These are phyloP conservation scores for Serripes groenlandicus DNA, from an alignment of 2,888 invertebrate genomes.

Conservation along the genomic window DNA sequence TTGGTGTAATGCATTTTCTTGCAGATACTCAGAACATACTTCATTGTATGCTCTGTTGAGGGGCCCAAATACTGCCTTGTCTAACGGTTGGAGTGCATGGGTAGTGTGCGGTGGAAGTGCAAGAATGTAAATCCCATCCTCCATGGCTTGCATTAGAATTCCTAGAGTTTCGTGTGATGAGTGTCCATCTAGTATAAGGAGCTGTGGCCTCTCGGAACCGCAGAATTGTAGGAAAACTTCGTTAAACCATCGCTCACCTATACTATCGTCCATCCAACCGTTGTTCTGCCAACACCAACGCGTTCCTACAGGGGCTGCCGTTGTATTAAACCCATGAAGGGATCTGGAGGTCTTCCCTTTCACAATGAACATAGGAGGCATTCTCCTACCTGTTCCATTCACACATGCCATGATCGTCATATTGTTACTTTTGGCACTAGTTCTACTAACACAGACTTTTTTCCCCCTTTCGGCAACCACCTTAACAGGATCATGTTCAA, in stretches of 20 bases:
- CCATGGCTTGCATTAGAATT: constrained; percentile 60
- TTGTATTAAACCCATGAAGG: constrained; percentile 61
- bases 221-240: constrained; percentile 66
- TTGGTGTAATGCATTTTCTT: constrained; percentile 30
- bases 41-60: constrained; percentile 58
- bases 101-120: constrained; percentile 64
- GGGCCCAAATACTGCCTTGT: constrained; percentile 57
- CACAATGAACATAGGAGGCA: constrained; percentile 61
- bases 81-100: constrained; percentile 57
- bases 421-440: constrained; percentile 26
- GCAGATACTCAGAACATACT: constrained; percentile 50
- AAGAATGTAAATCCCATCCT: constrained; percentile 51
- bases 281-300: constrained; percentile 65
- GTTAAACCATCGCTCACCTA: constrained; percentile 69
- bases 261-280: constrained; percentile 70
- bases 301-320: constrained; percentile 48
- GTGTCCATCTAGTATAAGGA: constrained; percentile 71
- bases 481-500: constrained; percentile 31
- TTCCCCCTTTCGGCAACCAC: constrained; percentile 8
- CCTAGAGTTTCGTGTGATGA: constrained; percentile 67
- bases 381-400: constrained; percentile 27
- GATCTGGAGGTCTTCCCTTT: constrained; percentile 51
- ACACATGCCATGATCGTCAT: constrained; percentile 47
- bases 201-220: constrained; percentile 68
- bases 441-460: constrained; percentile 31